Conservation (phyloP, 2,888 invertebrate species). For the Scaptomyza flava region DNA sequence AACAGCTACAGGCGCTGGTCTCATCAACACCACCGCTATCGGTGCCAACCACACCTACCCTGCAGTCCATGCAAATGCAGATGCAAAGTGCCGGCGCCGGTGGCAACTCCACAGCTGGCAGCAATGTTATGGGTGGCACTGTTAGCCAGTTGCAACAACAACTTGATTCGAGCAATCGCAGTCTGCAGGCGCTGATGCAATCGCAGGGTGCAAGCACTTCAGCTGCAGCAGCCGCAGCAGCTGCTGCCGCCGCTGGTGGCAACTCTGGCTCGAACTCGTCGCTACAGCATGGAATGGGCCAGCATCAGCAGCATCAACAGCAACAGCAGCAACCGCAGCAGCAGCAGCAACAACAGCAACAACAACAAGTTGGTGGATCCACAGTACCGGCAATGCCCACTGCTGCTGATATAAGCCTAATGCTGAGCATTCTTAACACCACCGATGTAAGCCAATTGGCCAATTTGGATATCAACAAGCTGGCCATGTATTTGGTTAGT, state of each 20-base stretch:
- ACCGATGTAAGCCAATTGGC: slow-evolving; percentile 87
- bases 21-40: slow-evolving; percentile 83
- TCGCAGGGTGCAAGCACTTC: slow-evolving; percentile 80
- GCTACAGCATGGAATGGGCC: slow-evolving; percentile 55
- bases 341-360: slow-evolving; percentile 65
- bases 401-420: slow-evolving; percentile 84
- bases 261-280: slow-evolving; percentile 37
- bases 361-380: slow-evolving; percentile 59
- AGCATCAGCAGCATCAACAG: slow-evolving; percentile 71
- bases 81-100: slow-evolving; percentile 77
- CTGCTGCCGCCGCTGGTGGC: slow-evolving; percentile 60
- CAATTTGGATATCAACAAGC: slow-evolving; percentile 90
- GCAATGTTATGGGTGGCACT: slow-evolving; percentile 45
- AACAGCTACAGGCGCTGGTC: slow-evolving; percentile 84
- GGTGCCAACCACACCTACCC: slow-evolving; percentile 83
- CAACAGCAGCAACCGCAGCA: slow-evolving; percentile 69
- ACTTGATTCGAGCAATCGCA: slow-evolving; percentile 78
- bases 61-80: slow-evolving; percentile 84
- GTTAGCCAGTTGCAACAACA: slow-evolving; percentile 68
- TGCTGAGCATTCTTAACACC: slow-evolving; percentile 84
- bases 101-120: slow-evolving; percentile 43
- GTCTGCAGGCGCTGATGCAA: slow-evolving; percentile 83
- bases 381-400: slow-evolving; percentile 83
- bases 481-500: slow-evolving; percentile 90
- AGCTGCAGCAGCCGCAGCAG: slow-evolving; percentile 80